A percentile compares a stretch with the other conserved stretches of the same genome.
Conservation (phyloP, 2,113 vertebrate genomes). For the Ammodytes dubius region DNA sequence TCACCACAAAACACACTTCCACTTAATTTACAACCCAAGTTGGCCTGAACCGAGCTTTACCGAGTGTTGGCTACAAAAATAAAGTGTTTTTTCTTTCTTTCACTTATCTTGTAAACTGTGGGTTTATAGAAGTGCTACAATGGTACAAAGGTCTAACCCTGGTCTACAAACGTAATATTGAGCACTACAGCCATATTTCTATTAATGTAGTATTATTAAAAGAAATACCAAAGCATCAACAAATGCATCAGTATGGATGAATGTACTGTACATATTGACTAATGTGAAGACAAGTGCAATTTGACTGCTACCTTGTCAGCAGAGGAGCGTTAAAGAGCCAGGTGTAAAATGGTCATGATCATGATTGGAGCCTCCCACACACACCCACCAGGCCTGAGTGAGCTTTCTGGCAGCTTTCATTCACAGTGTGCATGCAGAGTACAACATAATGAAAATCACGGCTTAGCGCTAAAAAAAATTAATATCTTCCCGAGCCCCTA, state of each 20-base stretch:
- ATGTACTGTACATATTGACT: not conserved
- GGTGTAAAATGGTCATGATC: not conserved
- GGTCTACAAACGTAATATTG: not conserved
- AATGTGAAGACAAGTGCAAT: not conserved
- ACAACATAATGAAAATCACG: not conserved
- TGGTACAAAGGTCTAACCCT: not conserved
- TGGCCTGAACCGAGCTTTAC: not conserved
- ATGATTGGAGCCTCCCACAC: conserved; percentile 3
- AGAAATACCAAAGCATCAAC: not conserved
- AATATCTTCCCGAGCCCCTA: not conserved
- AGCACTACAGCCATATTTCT: not conserved
- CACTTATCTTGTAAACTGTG: not conserved
- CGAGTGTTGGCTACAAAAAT: not conserved
- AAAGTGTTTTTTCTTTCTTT: not conserved
- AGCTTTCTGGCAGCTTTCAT: not conserved
- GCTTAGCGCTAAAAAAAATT: not conserved
- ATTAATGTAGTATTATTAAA: not conserved
- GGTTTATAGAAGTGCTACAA: not conserved
- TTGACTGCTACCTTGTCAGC: not conserved
- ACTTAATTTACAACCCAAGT: conserved; percentile 1
- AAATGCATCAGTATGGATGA: not conserved
- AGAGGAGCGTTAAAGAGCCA: not conserved
- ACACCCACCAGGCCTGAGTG: not conserved
- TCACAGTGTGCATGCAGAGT: not conserved
- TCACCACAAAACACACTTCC: conserved; percentile 43